These are phyloP conservation scores for Neosilurus mollespiculum DNA, from an alignment of 2,797 vertebrate genomes.

Conservation along the genomic window DNA sequence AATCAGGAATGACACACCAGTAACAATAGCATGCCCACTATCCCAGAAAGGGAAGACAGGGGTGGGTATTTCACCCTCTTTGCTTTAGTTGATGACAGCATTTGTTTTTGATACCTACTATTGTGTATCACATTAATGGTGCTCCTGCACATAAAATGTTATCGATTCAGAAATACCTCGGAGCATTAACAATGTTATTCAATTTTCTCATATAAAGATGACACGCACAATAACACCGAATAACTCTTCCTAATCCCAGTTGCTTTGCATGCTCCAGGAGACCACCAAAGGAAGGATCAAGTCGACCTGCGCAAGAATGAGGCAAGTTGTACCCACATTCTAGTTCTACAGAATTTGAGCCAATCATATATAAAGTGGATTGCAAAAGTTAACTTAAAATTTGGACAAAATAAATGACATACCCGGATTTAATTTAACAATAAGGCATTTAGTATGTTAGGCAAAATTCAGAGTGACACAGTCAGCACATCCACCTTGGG, in stretches of 20 bases:
- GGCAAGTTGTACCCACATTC: neutral
- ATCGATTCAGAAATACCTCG: conserved; percentile 20
- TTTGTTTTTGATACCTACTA: neutral
- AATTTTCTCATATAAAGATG: conserved; percentile 43
- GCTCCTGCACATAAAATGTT: conserved; percentile 33
- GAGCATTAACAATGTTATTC: conserved; percentile 13
- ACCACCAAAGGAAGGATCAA: conserved; percentile 20
- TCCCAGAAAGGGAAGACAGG: no score
- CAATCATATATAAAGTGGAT: neutral
- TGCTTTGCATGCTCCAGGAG: conserved; percentile 23
- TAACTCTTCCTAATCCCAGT: conserved; percentile 19
- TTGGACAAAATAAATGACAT: neutral
- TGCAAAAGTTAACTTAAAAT: neutral
- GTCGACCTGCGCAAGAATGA: conserved; percentile 18
- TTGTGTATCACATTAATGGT: neutral
- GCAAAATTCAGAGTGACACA: no score
- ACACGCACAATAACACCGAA: conserved; percentile 25
- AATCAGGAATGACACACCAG: neutral
- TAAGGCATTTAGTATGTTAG: neutral
- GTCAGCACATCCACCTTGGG: no score
- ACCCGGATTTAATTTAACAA: neutral
- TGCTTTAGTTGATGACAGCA: conserved; percentile 19
- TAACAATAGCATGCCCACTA: neutral
- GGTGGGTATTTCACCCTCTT: neutral
- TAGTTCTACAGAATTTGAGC: neutral